Conservation (phyloP, 2,888 invertebrate genomes). For the Acleris laterana region DNA sequence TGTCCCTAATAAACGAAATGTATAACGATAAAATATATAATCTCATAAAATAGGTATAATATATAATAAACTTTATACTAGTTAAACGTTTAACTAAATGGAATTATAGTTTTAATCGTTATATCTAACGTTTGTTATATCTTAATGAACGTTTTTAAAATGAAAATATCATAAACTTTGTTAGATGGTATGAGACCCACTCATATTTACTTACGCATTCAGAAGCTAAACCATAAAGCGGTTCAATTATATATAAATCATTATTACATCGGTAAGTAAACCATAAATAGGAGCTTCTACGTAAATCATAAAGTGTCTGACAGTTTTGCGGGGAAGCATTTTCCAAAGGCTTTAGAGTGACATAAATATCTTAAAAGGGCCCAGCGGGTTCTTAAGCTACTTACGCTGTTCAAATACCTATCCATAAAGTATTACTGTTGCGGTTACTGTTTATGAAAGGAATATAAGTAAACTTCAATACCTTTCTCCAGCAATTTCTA, state of each 20-base stretch:
- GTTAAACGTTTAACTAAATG: too few species aligned
- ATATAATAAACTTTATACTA: too few species aligned
- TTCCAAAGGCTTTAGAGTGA: conserved; percentile 43
- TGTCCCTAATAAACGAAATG: too few species aligned
- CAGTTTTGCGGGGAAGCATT: conserved; percentile 39
- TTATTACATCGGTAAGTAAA: conserved; percentile 6
- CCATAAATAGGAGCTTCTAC: not conserved
- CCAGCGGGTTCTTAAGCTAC: conserved; percentile 44
- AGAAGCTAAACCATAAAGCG: not conserved
- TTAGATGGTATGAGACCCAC: too few species aligned
- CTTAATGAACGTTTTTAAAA: too few species aligned
- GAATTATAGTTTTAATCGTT: too few species aligned
- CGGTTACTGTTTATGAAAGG: conserved; percentile 43
- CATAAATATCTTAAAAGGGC: conserved; percentile 53
- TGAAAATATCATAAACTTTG: too few species aligned
- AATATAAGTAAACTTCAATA: conserved; percentile 14
- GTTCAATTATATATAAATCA: conserved; percentile 15
- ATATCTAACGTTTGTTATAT: too few species aligned
- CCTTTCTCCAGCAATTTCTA: conserved; percentile 22
- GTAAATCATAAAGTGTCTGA: conserved; percentile 29
- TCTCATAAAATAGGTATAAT: too few species aligned
- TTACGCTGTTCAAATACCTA: conserved; percentile 38
- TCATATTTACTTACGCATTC: too few species aligned
- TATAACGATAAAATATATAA: too few species aligned
- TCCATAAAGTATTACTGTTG: conserved; percentile 38